phyloP scores from a whole-genome alignment of 1,140 invertebrate species.

The Nymphalis io region DNA sequence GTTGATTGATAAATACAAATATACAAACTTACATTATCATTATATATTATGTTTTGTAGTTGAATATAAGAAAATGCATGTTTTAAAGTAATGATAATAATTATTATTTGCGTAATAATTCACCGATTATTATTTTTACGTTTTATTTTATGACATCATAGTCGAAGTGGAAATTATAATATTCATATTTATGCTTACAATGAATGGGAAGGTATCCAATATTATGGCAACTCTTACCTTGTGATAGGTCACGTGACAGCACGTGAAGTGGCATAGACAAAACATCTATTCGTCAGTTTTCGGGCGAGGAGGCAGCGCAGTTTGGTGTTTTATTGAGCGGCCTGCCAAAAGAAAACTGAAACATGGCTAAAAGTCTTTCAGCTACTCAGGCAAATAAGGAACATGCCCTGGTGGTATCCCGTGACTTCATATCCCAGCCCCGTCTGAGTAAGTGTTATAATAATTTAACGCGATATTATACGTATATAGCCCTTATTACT shows the following conservation, averaged over 20 bases:
- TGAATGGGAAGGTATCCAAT: background rate
- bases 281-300: conserved; percentile 79
- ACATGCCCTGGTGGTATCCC: conserved; percentile 94
- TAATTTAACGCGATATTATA: conserved; percentile 35
- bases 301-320: conserved; percentile 75
- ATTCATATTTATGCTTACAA: background rate
- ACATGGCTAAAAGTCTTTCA: conserved; percentile 65
- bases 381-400: conserved; percentile 81
- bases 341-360: conserved; percentile 65
- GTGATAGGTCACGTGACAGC: conserved; percentile 81
- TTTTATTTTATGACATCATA: no score
- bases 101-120: no score
- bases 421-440: conserved; percentile 98
- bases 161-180: background rate
- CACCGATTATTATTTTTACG: no score
- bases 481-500: conserved; percentile 36
- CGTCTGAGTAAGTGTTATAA: conserved; percentile 92
- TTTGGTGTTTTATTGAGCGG: conserved; percentile 67
- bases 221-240: conserved; percentile 59
- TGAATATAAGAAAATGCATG: no score
- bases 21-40: no score
- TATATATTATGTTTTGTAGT: no score
- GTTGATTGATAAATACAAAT: no score
- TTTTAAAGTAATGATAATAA: no score
- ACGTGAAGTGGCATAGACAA: conserved; percentile 81